Base-by-base conservation (phyloP, 2,888 invertebrate species). In the Phasia obesa region DNA sequence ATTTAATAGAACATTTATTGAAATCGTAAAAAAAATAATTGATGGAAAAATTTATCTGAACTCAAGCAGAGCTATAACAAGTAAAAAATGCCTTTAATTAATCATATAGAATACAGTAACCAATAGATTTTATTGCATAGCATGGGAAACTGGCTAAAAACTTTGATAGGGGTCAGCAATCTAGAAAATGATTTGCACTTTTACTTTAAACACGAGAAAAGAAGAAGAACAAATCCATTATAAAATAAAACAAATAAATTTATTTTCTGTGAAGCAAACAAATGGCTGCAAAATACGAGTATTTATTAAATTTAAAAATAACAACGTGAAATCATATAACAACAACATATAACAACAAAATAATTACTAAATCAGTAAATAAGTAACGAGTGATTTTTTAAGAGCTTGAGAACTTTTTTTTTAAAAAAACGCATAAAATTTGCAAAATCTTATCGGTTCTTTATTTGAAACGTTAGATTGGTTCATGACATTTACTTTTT, bases 101-200 rank as follows among this genome's bases (percentile, higher is more conserved):
- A 35, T 9, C 11, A 11, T 11, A 35, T 35, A 3, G 2, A 1
- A 31, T 7, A 31, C 5, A 38, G 3, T 9, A 38, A 13, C 11
- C 38, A 38, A 13, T 4, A 42, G 4, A 15, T 42, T 35, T 42
- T 3, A 15, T n/a, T 42, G 13, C n/a, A n/a, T 11, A 42, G 2
- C 13, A 42, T 42, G n/a, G 1, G 38, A 42, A 42, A n/a, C 9
- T 35, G 35, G 13, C 11, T n/a, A 1, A 42, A 13, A 9, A n/a
- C n/a, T 38, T 17, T 55, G 17, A 31, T 19, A 11, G 35, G 1
- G 9, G 9, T 5, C 35, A 1, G 4, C 5, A 35, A 35, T 11
- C 11, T 11, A 49, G 13, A 27, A 47, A 31, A 38, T 65, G 51
- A 65, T 21, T 55, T 44, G 69, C 42, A 69, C 55, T 69, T 69